Conservation (phyloP, 2,797 vertebrate genomes). For the Pristis pectinata region DNA sequence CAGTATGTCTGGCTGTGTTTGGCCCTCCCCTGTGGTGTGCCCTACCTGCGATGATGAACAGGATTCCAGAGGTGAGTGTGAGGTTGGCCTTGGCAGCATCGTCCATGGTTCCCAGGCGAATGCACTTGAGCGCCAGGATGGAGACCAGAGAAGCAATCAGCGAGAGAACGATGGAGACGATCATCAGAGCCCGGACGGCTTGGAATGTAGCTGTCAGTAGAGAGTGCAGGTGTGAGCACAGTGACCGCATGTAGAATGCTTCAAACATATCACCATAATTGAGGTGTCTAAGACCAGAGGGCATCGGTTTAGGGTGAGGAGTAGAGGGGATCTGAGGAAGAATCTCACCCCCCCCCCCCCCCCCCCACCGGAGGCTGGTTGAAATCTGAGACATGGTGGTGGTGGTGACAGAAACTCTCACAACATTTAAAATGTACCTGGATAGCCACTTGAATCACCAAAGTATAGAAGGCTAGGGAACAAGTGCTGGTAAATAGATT, state of each 20-base stretch:
- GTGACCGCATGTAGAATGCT: background rate
- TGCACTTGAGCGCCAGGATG: conserved; percentile 78
- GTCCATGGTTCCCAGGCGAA: conserved; percentile 80
- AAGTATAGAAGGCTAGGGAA: too few species aligned
- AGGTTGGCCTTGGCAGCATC: conserved; percentile 78
- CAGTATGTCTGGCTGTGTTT: background rate
- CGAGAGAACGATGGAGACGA: conserved; percentile 73
- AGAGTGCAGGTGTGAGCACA: background rate
- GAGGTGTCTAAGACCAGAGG: too few species aligned
- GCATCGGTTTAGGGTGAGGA: too few species aligned
- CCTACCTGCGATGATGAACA: conserved; percentile 75
- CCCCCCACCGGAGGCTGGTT: too few species aligned
- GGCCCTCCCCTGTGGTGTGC: background rate
- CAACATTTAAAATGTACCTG: too few species aligned
- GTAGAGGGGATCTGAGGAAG: too few species aligned
- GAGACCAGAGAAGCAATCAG: conserved; percentile 68
- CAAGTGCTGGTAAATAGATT: too few species aligned
- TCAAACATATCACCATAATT: background rate
- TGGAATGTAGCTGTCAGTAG: conserved; percentile 71
- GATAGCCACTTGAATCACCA: too few species aligned
- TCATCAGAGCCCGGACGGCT: conserved; percentile 79
- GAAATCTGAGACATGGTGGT: too few species aligned
- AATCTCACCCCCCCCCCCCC: too few species aligned
- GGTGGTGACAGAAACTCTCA: too few species aligned
- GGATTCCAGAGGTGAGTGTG: conserved; percentile 74